Evolutionary conservation across 2,888 invertebrate species (phyloP).

Genomic region (Pollenia labialis): DNA sequence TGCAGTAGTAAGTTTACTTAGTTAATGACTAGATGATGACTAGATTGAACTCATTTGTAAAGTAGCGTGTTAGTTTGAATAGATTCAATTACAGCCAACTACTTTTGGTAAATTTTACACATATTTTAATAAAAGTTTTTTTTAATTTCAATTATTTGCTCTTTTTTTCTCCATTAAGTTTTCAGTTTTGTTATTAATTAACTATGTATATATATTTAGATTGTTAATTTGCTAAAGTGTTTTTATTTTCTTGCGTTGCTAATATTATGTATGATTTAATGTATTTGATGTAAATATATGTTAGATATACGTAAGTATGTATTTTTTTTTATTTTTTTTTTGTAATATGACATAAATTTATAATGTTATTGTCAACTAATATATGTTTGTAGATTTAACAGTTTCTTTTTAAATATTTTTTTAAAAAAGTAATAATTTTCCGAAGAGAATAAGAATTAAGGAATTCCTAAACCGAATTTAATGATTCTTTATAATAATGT

Average conservation of each 20-base stretch:
- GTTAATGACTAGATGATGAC: slow-evolving; percentile 61
- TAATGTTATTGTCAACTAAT: slow-evolving; percentile 74
- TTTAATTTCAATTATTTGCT: neutral
- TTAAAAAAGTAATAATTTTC: slow-evolving; percentile 50
- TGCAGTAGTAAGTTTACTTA: slow-evolving; percentile 20
- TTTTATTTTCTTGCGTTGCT: slow-evolving; percentile 22
- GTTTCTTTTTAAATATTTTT: slow-evolving; percentile 54
- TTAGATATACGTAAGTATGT: slow-evolving; percentile 20
- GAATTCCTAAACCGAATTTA: slow-evolving; percentile 25
- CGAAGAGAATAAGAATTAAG: slow-evolving; percentile 13
- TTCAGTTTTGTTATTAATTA: slow-evolving; percentile 16
- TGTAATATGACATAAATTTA: slow-evolving; percentile 52
- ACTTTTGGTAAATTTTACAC: slow-evolving; percentile 19
- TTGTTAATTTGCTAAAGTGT: neutral
- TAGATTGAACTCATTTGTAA: slow-evolving; percentile 70
- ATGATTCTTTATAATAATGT: neutral
- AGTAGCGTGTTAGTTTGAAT: slow-evolving; percentile 20
- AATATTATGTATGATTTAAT: slow-evolving; percentile 35
- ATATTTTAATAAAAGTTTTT: slow-evolving; percentile 7
- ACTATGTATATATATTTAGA: no score
- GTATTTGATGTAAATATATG: slow-evolving; percentile 27
- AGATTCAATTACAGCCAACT: slow-evolving; percentile 44
- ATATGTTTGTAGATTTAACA: slow-evolving; percentile 61
- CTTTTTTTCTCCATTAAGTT: slow-evolving; percentile 35
- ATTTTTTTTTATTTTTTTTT: neutral